These are phyloP conservation scores for Luidia sarsii DNA, from an alignment of 53 echinoderm and acorn worm genomes.

Conservation along the genomic window DNA sequence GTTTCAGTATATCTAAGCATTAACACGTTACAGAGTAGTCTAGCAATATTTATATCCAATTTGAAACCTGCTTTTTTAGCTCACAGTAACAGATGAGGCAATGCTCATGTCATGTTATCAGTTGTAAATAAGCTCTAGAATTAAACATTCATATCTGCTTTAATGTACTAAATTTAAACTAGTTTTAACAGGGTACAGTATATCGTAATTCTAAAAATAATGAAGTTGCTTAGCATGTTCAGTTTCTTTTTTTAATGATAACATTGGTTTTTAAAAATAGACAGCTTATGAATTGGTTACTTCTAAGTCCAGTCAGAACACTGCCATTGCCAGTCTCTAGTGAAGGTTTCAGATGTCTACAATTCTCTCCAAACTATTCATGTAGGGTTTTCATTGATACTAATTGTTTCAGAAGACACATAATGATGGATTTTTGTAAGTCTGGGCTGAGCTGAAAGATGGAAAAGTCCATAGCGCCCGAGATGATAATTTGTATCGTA, in stretches of 20 bases:
- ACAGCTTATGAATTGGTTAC: not conserved
- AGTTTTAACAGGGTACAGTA: slow-evolving; percentile 8
- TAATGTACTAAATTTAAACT: too few relatives aligned
- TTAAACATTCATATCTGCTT: too few relatives aligned
- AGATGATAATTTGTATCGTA: too few relatives aligned
- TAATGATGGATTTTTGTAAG: too few relatives aligned
- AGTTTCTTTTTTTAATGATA: slow-evolving; percentile 1
- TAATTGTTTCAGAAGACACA: not conserved
- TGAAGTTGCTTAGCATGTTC: slow-evolving; percentile 2
- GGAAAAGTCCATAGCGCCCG: too few relatives aligned
- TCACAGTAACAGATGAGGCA: not conserved
- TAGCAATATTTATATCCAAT: slow-evolving; percentile 46
- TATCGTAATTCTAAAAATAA: not conserved
- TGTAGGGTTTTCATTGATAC: not conserved
- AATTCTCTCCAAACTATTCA: not conserved
- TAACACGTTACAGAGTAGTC: slow-evolving; percentile 11
- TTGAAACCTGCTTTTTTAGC: slow-evolving; percentile 6
- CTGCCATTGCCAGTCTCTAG: slow-evolving; percentile 25
- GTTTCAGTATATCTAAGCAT: too few relatives aligned
- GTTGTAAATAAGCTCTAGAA: slow-evolving; percentile 43
- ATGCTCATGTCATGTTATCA: not conserved
- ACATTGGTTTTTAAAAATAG: not conserved
- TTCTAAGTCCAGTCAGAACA: slow-evolving; percentile 19
- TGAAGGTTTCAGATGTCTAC: not conserved
- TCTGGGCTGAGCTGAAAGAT: too few relatives aligned